Evolutionary conservation across 2,113 vertebrate genomes (phyloP).

Genomic region (Cheilinus undulatus): DNA sequence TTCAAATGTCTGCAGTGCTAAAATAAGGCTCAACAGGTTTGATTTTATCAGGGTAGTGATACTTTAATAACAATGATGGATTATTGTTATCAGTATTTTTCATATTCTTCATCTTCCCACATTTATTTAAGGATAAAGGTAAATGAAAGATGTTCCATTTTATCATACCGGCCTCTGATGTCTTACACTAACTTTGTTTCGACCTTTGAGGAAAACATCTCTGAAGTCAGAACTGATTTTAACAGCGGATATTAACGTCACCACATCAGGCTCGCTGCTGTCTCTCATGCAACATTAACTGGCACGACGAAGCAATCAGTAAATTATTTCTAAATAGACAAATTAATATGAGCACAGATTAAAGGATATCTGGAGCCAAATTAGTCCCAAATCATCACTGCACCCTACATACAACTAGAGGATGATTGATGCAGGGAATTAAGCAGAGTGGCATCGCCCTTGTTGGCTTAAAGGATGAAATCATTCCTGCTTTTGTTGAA

Average conservation of each 20-base stretch:
- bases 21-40: too few relatives aligned
- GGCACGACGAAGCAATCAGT: constrained; percentile 15
- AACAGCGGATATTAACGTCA: neutral
- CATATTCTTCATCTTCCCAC: neutral
- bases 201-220: neutral
- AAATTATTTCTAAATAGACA: constrained; percentile 33
- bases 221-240: neutral
- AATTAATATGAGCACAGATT: constrained; percentile 47
- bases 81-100: neutral
- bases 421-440: constrained; percentile 48
- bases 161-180: neutral
- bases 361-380: constrained; percentile 43
- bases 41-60: neutral
- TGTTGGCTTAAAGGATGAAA: constrained; percentile 30
- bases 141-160: neutral
- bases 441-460: constrained; percentile 32
- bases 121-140: neutral
- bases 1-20: neutral
- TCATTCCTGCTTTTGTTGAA: constrained; percentile 23
- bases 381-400: constrained; percentile 42
- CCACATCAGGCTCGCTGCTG: neutral
- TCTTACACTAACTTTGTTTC: neutral
- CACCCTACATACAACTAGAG: constrained; percentile 8
- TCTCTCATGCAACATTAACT: constrained; percentile 33
- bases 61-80: neutral